These are phyloP conservation scores for Monarcha castaneiventris DNA, from an alignment of 2,113 vertebrate species.

Conservation along the genomic window DNA sequence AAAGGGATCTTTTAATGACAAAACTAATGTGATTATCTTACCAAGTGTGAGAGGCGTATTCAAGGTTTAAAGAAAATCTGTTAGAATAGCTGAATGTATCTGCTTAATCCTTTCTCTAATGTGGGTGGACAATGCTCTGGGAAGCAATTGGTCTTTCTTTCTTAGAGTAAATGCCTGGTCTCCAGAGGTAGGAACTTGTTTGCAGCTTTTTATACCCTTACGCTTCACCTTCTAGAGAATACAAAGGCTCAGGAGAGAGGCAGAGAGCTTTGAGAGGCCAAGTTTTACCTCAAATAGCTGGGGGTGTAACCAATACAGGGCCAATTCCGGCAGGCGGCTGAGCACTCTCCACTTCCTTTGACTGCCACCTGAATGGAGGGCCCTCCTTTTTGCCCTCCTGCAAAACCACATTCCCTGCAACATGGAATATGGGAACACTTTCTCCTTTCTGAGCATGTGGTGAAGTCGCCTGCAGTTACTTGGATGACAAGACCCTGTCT, in stretches of 20 bases:
- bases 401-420: background rate
- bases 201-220: slow-evolving; percentile 84
- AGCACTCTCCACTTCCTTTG: background rate
- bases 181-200: slow-evolving; percentile 85
- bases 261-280: slow-evolving; percentile 54
- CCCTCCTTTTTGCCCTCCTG: background rate
- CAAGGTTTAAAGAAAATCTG: slow-evolving; percentile 96
- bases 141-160: slow-evolving; percentile 82
- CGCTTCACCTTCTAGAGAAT: slow-evolving; percentile 78
- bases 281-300: slow-evolving; percentile 38
- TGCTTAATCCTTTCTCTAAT: slow-evolving; percentile 97
- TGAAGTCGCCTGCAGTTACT: background rate
- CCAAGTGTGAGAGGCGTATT: slow-evolving; percentile 93
- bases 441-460: accelerated
- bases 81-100: slow-evolving; percentile 99
- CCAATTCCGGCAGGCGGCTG: background rate
- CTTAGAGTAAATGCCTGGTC: slow-evolving; percentile 84
- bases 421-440: accelerated
- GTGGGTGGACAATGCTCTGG: slow-evolving; percentile 91
- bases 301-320: slow-evolving; percentile 47
- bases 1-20: slow-evolving; percentile 96
- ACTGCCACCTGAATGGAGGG: slow-evolving; percentile 16
- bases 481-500: background rate
- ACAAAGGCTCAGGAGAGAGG: slow-evolving; percentile 79
- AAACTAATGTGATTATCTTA: slow-evolving; percentile 99